These are phyloP conservation scores for Ramazzottius varieornatus DNA, from an alignment of 2,888 invertebrate species.

Conservation along the genomic window DNA sequence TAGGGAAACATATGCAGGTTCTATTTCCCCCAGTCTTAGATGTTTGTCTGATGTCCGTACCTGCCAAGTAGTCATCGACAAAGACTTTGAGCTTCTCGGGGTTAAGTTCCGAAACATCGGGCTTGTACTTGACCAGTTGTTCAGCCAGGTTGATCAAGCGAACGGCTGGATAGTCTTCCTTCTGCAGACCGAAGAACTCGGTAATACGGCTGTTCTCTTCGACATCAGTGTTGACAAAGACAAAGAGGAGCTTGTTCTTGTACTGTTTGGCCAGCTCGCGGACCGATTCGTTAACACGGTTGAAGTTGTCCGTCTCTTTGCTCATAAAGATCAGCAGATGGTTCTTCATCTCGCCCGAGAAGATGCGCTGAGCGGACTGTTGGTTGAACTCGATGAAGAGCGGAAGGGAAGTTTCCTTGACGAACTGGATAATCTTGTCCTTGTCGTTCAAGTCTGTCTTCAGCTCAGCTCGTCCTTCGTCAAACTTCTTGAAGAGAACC, in stretches of 20 bases:
- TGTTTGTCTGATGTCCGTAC: slow-evolving; percentile 55
- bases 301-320: slow-evolving; percentile 27
- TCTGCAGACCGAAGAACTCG: slow-evolving; percentile 96
- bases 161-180: slow-evolving; percentile 61
- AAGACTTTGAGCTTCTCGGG: slow-evolving; percentile 45
- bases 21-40: no score
- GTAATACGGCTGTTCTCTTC: slow-evolving; percentile 86
- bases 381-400: slow-evolving; percentile 83
- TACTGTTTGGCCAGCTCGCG: slow-evolving; percentile 59
- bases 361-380: slow-evolving; percentile 77
- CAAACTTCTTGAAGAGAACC: slow-evolving; percentile 76
- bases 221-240: slow-evolving; percentile 76
- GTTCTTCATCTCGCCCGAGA: slow-evolving; percentile 86
- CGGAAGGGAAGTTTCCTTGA: slow-evolving; percentile 56
- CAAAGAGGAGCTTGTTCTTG: slow-evolving; percentile 73
- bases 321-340: slow-evolving; percentile 84
- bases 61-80: slow-evolving; percentile 62
- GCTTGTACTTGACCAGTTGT: slow-evolving; percentile 94
- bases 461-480: slow-evolving; percentile 48
- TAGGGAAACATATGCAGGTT: no score
- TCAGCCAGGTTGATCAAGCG: slow-evolving; percentile 79
- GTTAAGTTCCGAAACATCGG: slow-evolving; percentile 37
- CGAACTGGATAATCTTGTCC: slow-evolving; percentile 49
- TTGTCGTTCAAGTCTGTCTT: slow-evolving; percentile 40
- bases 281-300: slow-evolving; percentile 32